Percentiles rank a stretch among this genome's conserved stretches.
phyloP scores from a whole-genome alignment of 2,797 vertebrate species.

The Carapus acus region DNA sequence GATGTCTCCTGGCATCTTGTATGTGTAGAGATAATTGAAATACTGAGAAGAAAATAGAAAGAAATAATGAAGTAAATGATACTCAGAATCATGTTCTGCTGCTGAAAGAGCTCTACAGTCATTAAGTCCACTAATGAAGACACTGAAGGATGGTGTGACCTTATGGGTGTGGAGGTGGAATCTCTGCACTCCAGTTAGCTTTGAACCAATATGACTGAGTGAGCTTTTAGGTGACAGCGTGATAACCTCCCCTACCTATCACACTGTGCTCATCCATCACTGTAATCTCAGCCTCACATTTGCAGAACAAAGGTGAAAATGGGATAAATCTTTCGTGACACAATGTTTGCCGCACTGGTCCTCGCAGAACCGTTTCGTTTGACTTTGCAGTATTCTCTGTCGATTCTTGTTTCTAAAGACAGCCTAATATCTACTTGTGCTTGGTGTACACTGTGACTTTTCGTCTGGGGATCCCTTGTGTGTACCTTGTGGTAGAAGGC shows the following conservation, averaged over 20 bases:
- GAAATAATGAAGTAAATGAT: not conserved
- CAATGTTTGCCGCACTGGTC: not conserved
- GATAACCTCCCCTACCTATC: conserved; percentile 40
- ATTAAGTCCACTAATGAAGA: conserved; percentile 7
- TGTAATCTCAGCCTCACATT: conserved; percentile 2
- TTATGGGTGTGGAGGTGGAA: conserved; percentile 16
- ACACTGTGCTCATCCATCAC: conserved; percentile 30
- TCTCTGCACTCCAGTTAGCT: conserved; percentile 7
- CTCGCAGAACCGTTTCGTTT: not conserved
- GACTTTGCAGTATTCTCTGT: too few relatives aligned
- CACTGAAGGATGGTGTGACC: conserved; percentile 14
- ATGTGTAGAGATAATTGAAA: conserved; percentile 98
- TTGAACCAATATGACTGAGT: conserved; percentile 22
- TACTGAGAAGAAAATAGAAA: conserved; percentile 74
- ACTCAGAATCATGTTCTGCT: not conserved
- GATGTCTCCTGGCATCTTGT: conserved; percentile 99
- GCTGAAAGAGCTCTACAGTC: not conserved
- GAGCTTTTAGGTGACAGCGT: conserved; percentile 27
- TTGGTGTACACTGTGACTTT: too few relatives aligned
- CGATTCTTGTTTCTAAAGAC: not conserved
- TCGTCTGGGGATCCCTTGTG: too few relatives aligned
- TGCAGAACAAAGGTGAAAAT: conserved; percentile 1
- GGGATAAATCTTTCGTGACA: not conserved
- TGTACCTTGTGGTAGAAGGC: conserved; percentile 98
- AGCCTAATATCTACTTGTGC: too few relatives aligned